These are phyloP conservation scores for Picus viridis DNA, from an alignment of 2,797 vertebrate genomes.

Conservation along the genomic window DNA sequence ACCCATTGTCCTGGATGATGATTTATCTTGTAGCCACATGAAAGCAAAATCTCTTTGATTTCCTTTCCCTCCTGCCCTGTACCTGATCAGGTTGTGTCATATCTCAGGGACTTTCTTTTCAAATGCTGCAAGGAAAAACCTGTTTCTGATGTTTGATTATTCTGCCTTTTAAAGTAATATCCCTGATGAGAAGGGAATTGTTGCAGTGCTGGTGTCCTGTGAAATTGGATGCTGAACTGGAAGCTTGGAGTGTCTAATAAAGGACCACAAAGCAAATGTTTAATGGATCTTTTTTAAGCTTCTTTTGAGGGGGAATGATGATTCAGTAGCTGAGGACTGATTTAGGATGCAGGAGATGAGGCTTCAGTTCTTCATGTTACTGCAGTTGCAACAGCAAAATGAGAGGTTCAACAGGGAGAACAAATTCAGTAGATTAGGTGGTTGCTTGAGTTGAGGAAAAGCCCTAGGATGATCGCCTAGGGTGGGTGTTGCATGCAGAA, in stretches of 20 bases:
- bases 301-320: not conserved
- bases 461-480: not conserved
- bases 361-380: not conserved
- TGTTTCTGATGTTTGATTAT: not conserved
- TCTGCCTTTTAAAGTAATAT: not conserved
- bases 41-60: slow-evolving; percentile 37
- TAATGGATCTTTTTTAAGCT: not conserved
- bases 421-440: not conserved
- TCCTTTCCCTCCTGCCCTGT: rapidly evolving
- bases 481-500: not conserved
- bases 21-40: not conserved
- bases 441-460: not conserved
- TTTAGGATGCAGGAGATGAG: not conserved
- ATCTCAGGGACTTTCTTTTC: slow-evolving; percentile 2
- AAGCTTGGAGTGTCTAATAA: not conserved
- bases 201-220: not conserved
- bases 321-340: not conserved
- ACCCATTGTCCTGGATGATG: not conserved
- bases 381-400: not conserved
- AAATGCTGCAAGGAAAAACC: not conserved
- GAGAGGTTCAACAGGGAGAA: not conserved
- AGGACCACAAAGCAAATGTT: not conserved
- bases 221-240: not conserved
- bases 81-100: not conserved
- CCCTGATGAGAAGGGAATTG: not conserved